Base-by-base conservation (phyloP, 2,888 invertebrate species). In the Amiota minor region DNA sequence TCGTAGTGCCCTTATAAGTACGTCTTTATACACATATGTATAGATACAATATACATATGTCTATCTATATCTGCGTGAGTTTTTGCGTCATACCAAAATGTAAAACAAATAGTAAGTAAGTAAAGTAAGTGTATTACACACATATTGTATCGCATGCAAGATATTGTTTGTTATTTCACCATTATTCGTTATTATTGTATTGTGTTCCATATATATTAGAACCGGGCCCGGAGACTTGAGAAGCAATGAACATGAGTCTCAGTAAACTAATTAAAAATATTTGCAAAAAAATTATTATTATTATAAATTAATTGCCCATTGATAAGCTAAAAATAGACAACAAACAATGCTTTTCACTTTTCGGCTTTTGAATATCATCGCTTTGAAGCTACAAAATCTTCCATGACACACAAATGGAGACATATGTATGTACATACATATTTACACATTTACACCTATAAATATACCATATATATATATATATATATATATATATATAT, bases 311-410 rank as follows among this genome's bases (percentile, higher is more conserved):
- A 53, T 49, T 53, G 23, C 20, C 53, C 23, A 47, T 23, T 68
- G 67, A 68, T 68, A 68, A 50, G 67, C 67, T 53, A 68, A 68
- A 68, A 68, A 53, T 68, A 68, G 67, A 23, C 62, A 62, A 35
- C 8, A n/a, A 8, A 45, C 62, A 12, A n/a, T 16, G 53, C 50
- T 12, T 16, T 49, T 49, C 35, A 62, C 23, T 50, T 47, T 68
- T 68, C 50, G 67, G 67, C 50, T 23, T 68, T 68, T 53, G 53
- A 14, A 12, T 49, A n/a, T 35, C 35, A 6, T 68, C n/a, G 67
- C 50, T 68, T 53, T 62, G 62, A 62, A 62, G 62, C 62, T 35
- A n/a, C 35, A 62, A 62, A 62, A 59, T 20, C 20, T 59, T 59
- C 59, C 59, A 59, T 59, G 20, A 1, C 20, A 59, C 20, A 59